A percentile compares a stretch with the other conserved stretches of the same genome.
Conservation (phyloP, 2,113 vertebrate species). For the Dicaeum eximium region DNA sequence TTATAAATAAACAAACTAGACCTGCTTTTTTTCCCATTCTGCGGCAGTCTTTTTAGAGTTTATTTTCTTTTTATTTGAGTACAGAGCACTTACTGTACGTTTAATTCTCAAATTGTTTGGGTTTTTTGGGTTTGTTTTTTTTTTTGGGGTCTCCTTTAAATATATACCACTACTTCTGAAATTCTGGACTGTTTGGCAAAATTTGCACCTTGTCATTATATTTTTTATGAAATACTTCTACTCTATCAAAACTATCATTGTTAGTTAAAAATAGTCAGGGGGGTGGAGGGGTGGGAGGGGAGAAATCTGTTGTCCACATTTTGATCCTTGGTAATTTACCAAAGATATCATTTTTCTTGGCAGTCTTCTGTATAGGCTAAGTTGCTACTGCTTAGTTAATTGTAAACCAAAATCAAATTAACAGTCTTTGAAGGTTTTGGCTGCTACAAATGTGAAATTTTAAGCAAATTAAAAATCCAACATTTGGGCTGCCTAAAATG, state of each 20-base stretch:
- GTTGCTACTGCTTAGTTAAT: slow-evolving; percentile 80
- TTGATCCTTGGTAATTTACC: slow-evolving; percentile 73
- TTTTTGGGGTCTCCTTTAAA: slow-evolving; percentile 57
- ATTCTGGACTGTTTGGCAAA: slow-evolving; percentile 54
- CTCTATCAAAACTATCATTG: slow-evolving; percentile 48
- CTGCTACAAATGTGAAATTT: slow-evolving; percentile 29
- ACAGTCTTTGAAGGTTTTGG: slow-evolving; percentile 69
- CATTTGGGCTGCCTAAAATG: slow-evolving; percentile 42
- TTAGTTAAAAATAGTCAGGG: slow-evolving; percentile 64
- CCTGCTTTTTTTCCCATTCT: slow-evolving; percentile 67
- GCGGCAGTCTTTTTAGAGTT: slow-evolving; percentile 60
- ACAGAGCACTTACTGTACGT: slow-evolving; percentile 71
- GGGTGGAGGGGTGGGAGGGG: background rate
- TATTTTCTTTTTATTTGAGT: slow-evolving; percentile 78
- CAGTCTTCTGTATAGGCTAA: slow-evolving; percentile 61
- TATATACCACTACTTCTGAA: slow-evolving; percentile 35
- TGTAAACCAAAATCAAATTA: slow-evolving; percentile 82
- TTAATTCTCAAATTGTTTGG: slow-evolving; percentile 54
- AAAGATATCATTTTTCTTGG: slow-evolving; percentile 80
- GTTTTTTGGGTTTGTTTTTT: rapidly evolving
- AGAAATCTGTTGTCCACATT: slow-evolving; percentile 77
- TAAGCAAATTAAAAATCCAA: slow-evolving; percentile 36
- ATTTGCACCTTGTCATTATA: slow-evolving; percentile 61
- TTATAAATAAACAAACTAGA: slow-evolving; percentile 81
- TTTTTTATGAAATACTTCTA: slow-evolving; percentile 43